Evolutionary conservation across 2,797 vertebrate species (phyloP), one percentile per base, ranked within the genome.

Genomic region (Leptoclinus maculatus): DNA sequence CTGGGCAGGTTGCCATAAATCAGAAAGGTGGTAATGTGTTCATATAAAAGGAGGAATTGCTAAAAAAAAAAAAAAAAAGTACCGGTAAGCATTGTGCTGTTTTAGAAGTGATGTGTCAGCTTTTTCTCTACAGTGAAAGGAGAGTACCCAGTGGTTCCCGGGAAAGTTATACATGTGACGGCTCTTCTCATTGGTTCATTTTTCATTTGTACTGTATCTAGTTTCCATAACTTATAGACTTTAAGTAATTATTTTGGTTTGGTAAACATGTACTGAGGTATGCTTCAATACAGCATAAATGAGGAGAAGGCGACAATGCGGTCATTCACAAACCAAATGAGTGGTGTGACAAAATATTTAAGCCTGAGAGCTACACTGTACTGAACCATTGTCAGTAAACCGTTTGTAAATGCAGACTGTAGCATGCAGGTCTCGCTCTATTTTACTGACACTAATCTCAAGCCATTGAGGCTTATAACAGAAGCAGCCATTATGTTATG

Each of bases 401-500:
- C 10, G 2, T 73, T 54, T 69, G 49, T 69, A 41, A 71, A 66
- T 60, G 66, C 64, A 41, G n/a, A 74, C 56, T 19, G 38, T 23
- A 58, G 62, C 63, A 78, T 80, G 63, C 29, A 14, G 66, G 49
- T 59, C 76, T 82, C 4, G n/a, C 59, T 70, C 58, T 53, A 32
- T 65, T 81, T 79, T 58, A 82, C 56, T 66, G 39, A 70, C 80
- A 85, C 57, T 83, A 58, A 90, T 89, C 81, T 83, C 78, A 73
- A 87, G 75, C 49, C 47, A 80, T 23, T 64, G 67, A 83, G 38
- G 69, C 66, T 91, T 76, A 59, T 66, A 83, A 88, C 78, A 89
- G 76, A 89, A 89, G 89, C 88, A 84, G 85, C 82, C 72, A 80
- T 90, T 85, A 79, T 81, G 72, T 75, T 88, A 86, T 87, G 84